These are phyloP conservation scores for Zeugodacus cucurbitae DNA, from an alignment of 1,140 invertebrate genomes.

Conservation along the genomic window DNA sequence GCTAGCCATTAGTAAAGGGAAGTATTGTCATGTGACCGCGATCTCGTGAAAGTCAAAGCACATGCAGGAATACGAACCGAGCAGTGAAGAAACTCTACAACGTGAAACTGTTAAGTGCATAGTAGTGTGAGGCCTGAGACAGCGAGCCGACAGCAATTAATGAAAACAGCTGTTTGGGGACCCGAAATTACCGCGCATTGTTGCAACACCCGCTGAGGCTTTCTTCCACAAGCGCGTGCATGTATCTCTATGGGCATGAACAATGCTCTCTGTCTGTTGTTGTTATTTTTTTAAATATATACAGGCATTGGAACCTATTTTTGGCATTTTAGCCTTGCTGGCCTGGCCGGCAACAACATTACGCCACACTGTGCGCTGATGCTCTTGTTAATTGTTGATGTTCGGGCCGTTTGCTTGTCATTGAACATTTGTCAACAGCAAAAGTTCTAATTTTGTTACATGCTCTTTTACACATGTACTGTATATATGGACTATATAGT, in stretches of 20 bases:
- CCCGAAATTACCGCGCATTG: neutral
- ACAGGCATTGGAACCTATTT: neutral
- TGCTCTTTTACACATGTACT: neutral
- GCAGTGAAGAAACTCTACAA: neutral
- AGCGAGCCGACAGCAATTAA: neutral
- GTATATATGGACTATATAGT: too few relatives aligned
- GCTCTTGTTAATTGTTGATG: neutral
- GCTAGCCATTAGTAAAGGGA: neutral
- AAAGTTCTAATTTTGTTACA: neutral
- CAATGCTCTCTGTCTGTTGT: neutral
- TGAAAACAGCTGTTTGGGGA: neutral
- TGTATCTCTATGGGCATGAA: too few relatives aligned
- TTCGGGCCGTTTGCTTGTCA: neutral
- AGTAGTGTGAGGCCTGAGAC: neutral
- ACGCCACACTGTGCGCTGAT: neutral
- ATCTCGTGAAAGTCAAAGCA: neutral
- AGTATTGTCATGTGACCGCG: neutral
- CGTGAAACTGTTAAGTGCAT: neutral
- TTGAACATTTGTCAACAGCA: neutral
- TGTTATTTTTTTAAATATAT: neutral
- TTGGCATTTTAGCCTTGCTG: constrained; percentile 6
- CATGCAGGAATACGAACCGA: neutral
- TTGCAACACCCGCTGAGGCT: neutral
- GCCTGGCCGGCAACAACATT: neutral
- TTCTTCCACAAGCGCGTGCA: too few relatives aligned